Conservation (phyloP, 2,113 vertebrate genomes). For the Rhombomys opimus region DNA sequence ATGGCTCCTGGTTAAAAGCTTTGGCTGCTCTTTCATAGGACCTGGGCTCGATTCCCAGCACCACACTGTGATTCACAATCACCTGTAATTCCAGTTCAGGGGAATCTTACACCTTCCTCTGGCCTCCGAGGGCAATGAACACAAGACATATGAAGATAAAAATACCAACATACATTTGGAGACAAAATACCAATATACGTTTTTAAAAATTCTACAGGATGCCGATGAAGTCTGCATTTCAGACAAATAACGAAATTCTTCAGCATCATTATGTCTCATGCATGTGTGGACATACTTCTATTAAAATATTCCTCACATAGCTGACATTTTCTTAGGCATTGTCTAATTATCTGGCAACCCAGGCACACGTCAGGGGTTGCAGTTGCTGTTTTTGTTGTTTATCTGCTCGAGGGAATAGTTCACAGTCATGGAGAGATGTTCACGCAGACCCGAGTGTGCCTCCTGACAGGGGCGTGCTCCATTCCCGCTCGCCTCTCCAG, state of each 20-base stretch:
- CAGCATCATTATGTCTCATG: not conserved
- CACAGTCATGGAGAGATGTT: not conserved
- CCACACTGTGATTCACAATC: not conserved
- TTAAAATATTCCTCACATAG: not conserved
- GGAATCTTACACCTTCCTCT: not conserved
- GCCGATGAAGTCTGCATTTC: conserved; percentile 9
- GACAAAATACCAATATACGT: not conserved
- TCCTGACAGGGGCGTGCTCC: not conserved
- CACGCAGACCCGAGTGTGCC: not conserved
- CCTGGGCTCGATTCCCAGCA: not conserved
- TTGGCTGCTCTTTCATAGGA: not conserved
- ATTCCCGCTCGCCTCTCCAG: too few species aligned
- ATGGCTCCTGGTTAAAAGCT: not conserved
- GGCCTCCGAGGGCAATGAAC: not conserved
- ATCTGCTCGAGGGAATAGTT: not conserved
- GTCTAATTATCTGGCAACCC: not conserved
- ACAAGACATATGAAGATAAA: not conserved
- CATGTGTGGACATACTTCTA: not conserved
- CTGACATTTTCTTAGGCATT: not conserved
- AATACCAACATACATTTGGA: not conserved
- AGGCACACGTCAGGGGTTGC: not conserved
- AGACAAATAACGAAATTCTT: not conserved
- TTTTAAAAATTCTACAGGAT: not conserved
- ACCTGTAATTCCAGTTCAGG: not conserved
- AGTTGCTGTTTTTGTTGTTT: not conserved